Percentiles rank a stretch among this genome's conserved stretches.
Evolutionary conservation across 1,140 invertebrate genomes (phyloP).

Genomic region (Propsilocerus akamusi): DNA sequence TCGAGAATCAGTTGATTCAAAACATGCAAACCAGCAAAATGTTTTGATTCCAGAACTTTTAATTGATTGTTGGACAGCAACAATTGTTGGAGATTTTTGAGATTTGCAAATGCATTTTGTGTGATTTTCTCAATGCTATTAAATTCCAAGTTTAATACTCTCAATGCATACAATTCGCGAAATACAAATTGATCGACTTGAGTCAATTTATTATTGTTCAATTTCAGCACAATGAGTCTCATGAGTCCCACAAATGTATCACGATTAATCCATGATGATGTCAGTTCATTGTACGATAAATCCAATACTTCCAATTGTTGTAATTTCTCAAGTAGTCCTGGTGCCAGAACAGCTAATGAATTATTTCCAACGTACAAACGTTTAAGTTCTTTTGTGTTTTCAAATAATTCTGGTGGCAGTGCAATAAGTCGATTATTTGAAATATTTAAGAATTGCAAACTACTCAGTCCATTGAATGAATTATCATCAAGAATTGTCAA

Average conservation of each 20-base stretch:
- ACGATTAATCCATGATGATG: slow-evolving; percentile 55
- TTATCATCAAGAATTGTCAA: slow-evolving; percentile 50
- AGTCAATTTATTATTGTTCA: slow-evolving; percentile 51
- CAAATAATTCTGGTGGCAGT: slow-evolving; percentile 53
- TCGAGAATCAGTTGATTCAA: slow-evolving; percentile 55
- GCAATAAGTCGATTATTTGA: slow-evolving; percentile 57
- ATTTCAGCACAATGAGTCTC: slow-evolving; percentile 51
- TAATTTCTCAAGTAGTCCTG: slow-evolving; percentile 53
- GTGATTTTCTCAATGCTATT: slow-evolving; percentile 53
- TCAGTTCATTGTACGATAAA: slow-evolving; percentile 56
- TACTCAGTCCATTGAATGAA: slow-evolving; percentile 43
- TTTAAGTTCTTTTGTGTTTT: slow-evolving; percentile 40
- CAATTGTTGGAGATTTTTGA: slow-evolving; percentile 57
- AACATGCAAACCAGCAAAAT: slow-evolving; percentile 51
- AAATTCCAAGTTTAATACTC: slow-evolving; percentile 54
- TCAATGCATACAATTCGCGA: slow-evolving; percentile 52
- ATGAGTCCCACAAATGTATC: slow-evolving; percentile 56
- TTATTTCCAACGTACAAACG: slow-evolving; percentile 65
- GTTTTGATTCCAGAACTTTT: slow-evolving; percentile 40
- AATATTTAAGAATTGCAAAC: slow-evolving; percentile 49
- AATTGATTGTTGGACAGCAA: slow-evolving; percentile 56
- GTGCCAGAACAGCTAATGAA: slow-evolving; percentile 51
- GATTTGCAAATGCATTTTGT: slow-evolving; percentile 50
- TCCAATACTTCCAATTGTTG: slow-evolving; percentile 59
- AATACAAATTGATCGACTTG: slow-evolving; percentile 53